These are phyloP conservation scores for Bucco capensis DNA, from an alignment of 2,113 vertebrate species.

Conservation along the genomic window DNA sequence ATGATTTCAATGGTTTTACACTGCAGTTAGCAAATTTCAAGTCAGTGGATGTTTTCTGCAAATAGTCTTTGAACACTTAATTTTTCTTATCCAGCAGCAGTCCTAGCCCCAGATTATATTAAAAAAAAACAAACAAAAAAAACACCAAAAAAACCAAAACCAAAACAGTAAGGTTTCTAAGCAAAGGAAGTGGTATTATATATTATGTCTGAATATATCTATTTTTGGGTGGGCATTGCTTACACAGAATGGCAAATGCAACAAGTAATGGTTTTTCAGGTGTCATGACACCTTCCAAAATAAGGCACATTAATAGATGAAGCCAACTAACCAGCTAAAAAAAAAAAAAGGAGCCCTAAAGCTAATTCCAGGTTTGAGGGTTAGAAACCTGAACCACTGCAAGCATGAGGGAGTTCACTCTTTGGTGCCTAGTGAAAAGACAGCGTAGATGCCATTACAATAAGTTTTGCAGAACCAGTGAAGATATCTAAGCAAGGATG, in stretches of 20 bases:
- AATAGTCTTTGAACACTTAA: not conserved
- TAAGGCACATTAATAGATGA: not conserved
- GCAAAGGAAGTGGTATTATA: not conserved
- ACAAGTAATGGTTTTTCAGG: not conserved
- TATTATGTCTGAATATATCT: not conserved
- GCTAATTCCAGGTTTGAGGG: not conserved
- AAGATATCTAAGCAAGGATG: not conserved
- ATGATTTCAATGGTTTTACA: not conserved
- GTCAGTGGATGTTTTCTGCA: not conserved
- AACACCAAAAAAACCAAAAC: no score
- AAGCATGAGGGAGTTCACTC: not conserved
- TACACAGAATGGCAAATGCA: not conserved
- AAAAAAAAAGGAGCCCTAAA: not conserved
- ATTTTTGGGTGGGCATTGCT: not conserved
- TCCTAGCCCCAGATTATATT: not conserved
- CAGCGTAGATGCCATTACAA: not conserved
- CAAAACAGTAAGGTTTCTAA: not conserved
- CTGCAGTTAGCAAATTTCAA: not conserved
- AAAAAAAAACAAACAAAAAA: fast-evolving
- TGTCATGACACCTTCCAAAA: not conserved
- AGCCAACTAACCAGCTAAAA: not conserved
- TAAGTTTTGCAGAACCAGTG: not conserved
- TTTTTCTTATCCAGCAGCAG: not conserved
- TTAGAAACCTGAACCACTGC: not conserved
- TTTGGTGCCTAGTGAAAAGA: not conserved